Base-by-base conservation (phyloP, 2,888 invertebrate species). In the Hipparchia semele region DNA sequence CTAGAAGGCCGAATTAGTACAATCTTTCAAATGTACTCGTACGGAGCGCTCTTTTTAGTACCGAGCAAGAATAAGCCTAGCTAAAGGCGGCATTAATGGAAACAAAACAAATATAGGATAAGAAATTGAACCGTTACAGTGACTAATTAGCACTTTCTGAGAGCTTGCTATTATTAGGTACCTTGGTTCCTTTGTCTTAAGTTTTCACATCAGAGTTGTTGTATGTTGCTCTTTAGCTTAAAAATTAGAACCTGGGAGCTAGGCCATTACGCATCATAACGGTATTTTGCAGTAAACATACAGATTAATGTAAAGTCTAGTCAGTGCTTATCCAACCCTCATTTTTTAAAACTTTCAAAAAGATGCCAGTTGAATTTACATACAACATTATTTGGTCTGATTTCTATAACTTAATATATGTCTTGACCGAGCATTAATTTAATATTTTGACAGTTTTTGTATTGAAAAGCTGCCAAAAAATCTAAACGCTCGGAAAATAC, bases 121-220 rank as follows among this genome's bases (percentile, higher is more conserved):
- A 56, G 56, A 56, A 56, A 56, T 56, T 56, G 13, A 56, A 56
- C 56, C 56, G 56, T 61, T 61, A 61, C 45, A 61, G n/a, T 61
- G 45, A 61, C 61, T 61, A 61, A 61, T 61, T 61, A 61, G 61
- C 61, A 61, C 45, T 45, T 61, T 45, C 39, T n/a, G 6, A 61
- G 33, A 61, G 61, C 61, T 61, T 45, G 45, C 45, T 61, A 12
- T 61, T 45, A 61, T 45, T 45, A 12, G 6, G 49, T 49, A 39
- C 39, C 60, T 45, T 61, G 33, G 45, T 61, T 7, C 56, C n/a
- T 54, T 54, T 54, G 60, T 45, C 60, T 60, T 23, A 60, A 60
- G 45, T 45, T 61, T 39, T 61, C n/a, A 45, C n/a, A 10, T 45
- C 12, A 45, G 45, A 61, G 5, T n/a, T n/a, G 61, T 12, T 45